Evolutionary conservation across 2,113 vertebrate species (phyloP), one percentile per base, ranked within the genome.

Genomic region (Clupea harengus): DNA sequence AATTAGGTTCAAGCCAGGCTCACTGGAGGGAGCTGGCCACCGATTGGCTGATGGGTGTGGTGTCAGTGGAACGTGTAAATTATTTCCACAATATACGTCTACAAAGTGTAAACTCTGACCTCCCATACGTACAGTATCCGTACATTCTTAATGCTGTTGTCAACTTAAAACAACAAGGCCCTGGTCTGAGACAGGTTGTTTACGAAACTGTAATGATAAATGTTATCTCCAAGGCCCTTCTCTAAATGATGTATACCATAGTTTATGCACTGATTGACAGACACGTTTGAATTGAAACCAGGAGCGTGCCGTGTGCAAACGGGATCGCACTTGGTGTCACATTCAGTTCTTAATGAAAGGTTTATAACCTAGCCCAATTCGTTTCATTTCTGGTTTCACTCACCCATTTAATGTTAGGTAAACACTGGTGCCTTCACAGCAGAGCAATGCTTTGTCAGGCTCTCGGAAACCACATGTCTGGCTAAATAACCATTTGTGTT

Each of bases 281-380:
- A 78, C 72, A 78, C 32, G 15, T 78, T 78, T 78, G 32, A 44
- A 32, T 78, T 78, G 72, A 32, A 44, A 67, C 8, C 9, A 67
- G 64, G 25, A 39, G 0, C 13, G n/a, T 7, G 11, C 72, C 0
- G 4, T 1, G 72, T 78, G 72, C 72, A 75, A 28, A 84, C 15
- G 57, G 39, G 83, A 18, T 45, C 32, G 39, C 18, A 11, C 32
- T 44, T 28, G n/a, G 28, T 81, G 28, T 81, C 18, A 81, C n/a
- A 50, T 15, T 82, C 81, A 7, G 6, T 39, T 84, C 86, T 45
- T 84, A 87, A 87, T 84, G 86, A 83, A 80, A 84, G 25, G 28
- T 78, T 45, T 78, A 32, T 28, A 25, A 17, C 28, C 67, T 11
- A 39, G 28, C 2, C 28, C 72, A 78, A 32, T 78, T 78, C 20